Conservation (phyloP, 2,797 vertebrate genomes). For the Pelobates cultripes region DNA sequence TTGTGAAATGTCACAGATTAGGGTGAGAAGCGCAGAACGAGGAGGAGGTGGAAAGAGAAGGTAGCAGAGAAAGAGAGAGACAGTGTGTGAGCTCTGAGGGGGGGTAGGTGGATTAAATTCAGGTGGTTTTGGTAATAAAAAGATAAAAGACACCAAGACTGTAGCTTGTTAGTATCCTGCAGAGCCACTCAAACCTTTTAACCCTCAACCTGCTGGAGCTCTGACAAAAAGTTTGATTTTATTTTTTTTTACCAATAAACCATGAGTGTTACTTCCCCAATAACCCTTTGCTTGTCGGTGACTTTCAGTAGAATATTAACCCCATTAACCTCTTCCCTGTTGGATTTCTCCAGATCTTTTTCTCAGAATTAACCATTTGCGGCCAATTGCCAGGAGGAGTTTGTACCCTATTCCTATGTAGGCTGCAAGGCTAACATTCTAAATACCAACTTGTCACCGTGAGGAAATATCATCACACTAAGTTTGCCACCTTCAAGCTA, state of each 20-base stretch:
- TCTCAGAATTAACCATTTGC: too few species aligned
- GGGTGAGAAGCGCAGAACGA: constrained; percentile 15
- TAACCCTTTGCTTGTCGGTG: neutral
- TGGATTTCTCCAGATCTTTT: too few species aligned
- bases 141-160: constrained; percentile 20
- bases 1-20: constrained; percentile 45
- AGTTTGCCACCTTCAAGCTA: too few species aligned
- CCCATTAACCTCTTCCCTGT: neutral
- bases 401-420: too few species aligned
- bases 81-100: neutral
- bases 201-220: neutral
- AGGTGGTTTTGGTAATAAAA: constrained; percentile 3
- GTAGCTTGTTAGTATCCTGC: constrained; percentile 4
- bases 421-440: too few species aligned
- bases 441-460: too few species aligned
- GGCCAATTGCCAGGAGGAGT: too few species aligned
- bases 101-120: neutral
- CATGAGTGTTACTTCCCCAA: neutral
- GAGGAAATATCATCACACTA: too few species aligned
- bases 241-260: too few species aligned
- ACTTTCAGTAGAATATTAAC: neutral
- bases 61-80: neutral
- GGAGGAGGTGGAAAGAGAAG: neutral
- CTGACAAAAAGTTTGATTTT: neutral
- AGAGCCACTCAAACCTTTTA: constrained; percentile 3